Evolutionary conservation across 2,113 vertebrate genomes (phyloP).

Genomic region (Rhinoderma darwinii): DNA sequence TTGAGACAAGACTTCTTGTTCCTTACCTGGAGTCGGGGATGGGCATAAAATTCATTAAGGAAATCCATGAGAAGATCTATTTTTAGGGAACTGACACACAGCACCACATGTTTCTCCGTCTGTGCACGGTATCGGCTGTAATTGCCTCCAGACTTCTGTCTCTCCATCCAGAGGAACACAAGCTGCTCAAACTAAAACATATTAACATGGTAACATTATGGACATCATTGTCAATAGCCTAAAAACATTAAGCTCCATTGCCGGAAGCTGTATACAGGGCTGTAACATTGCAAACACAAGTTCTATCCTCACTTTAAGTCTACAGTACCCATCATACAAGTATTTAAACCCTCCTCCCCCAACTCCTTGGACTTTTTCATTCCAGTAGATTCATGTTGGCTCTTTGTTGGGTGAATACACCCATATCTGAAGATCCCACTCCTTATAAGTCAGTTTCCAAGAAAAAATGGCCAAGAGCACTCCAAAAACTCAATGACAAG

Average conservation of each 20-base stretch:
- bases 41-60: constrained; percentile 96
- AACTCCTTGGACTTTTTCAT: too few species aligned
- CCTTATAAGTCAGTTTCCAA: too few species aligned
- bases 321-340: too few species aligned
- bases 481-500: too few species aligned
- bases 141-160: constrained; percentile 96
- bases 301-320: background rate
- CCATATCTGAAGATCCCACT: too few species aligned
- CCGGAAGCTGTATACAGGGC: background rate
- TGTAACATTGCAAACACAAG: background rate
- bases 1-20: background rate
- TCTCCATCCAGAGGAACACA: constrained; percentile 98
- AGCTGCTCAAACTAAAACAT: constrained; percentile 90
- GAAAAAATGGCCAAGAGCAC: too few species aligned
- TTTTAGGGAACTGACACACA: constrained; percentile 94
- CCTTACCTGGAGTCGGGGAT: constrained; percentile 86
- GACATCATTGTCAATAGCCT: background rate
- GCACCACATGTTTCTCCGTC: constrained; percentile 92
- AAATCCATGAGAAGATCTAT: constrained; percentile 98
- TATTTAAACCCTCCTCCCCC: too few species aligned
- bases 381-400: too few species aligned
- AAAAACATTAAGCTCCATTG: background rate
- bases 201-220: background rate
- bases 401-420: too few species aligned
- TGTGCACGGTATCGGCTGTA: constrained; percentile 95